Base-by-base conservation (phyloP, 1,140 invertebrate genomes). In the Diorhabda sublineata region DNA sequence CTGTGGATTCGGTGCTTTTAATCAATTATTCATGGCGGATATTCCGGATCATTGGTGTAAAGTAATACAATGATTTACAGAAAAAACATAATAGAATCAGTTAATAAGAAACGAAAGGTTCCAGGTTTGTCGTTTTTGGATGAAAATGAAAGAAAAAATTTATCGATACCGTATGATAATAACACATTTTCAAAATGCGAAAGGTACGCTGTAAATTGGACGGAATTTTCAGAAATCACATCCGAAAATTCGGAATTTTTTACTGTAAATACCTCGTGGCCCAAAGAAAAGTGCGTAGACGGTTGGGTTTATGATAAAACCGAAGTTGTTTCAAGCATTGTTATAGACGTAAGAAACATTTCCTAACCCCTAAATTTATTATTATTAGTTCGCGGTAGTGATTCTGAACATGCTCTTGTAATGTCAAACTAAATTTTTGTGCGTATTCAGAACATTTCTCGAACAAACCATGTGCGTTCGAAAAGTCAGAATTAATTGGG, bases 1-100 rank as follows among this genome's bases (percentile, higher is more conserved):
- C 0, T 95, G 93, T 77, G 93, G 93, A 2, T 95, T 95, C 80
- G 92, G 93, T 79, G 92, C 92, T 2, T 96, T 95, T 80, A 95
- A 94, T 82, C 94, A 96, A 78, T 85, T 94, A 2, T 95, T 95
- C 79, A 93, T 94, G 90, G 87, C 91, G 0, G 90, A 93, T 73
- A 86, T 87, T 41, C 92, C 92, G 0, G 85, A 89, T 45, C 90
- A 94, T 81, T 93, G 92, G 91, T 95, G 93, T 76, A 83, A 81
- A 61, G 47, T 52, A 52, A 52, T 52, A 52, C 47, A 52, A n/a
- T 52, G 4, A 52, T n/a, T 52, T 52, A 52, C 4, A 6, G 47
- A 52, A n/a, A 26, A 26, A 26, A 26, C 0, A 26, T 26, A 26
- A 26, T 26, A 26, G 26, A 26, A 26, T 26, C 26, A 52, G 6